Percentiles rank a stretch among this genome's conserved stretches.
Evolutionary conservation across 92 coral and sea anemone genomes (phyloP).

Genomic region (Epizoanthus rinbou): DNA sequence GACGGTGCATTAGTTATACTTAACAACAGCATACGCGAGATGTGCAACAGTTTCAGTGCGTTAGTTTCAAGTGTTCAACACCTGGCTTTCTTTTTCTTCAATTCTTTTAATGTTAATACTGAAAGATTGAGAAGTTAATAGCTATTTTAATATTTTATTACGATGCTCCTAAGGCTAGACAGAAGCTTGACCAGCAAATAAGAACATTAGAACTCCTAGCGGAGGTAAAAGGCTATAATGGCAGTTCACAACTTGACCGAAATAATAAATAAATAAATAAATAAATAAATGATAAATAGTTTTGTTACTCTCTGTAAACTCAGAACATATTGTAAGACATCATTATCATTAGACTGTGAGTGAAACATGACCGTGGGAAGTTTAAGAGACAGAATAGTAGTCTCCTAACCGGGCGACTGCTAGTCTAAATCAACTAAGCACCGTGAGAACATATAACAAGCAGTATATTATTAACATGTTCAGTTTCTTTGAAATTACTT

Average conservation of each 20-base stretch:
- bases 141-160: no score
- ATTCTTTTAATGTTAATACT: no score
- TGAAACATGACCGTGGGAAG: conserved; percentile 45
- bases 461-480: conserved; percentile 13
- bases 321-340: background rate
- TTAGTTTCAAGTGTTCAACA: no score
- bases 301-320: background rate
- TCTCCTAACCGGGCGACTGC: conserved; percentile 34
- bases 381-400: conserved; percentile 6
- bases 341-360: background rate
- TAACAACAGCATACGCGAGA: no score
- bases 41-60: no score
- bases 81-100: no score
- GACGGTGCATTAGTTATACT: no score
- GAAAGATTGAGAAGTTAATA: no score
- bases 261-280: background rate
- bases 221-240: background rate
- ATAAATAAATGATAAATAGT: background rate
- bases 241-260: background rate
- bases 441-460: conserved; percentile 31
- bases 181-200: no score
- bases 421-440: conserved; percentile 39
- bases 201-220: no score
- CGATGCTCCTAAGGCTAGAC: no score
- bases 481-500: conserved; percentile 22